phyloP scores from a whole-genome alignment of 2,113 vertebrate species.

The Antennarius striatus region DNA sequence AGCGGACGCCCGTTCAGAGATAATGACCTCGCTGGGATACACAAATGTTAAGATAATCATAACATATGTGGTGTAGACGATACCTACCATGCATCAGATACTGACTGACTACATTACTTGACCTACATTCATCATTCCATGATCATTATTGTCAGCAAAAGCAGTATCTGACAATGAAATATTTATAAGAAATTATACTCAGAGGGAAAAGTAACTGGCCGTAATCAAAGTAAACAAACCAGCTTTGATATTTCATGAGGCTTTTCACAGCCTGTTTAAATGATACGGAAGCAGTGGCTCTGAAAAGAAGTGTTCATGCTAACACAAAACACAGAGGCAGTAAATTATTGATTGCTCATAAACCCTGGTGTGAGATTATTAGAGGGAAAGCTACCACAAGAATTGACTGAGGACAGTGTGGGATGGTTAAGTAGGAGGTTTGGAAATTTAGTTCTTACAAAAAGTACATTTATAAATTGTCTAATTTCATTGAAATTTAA shows the following conservation, averaged over 20 bases:
- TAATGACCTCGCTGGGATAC: conserved; percentile 61
- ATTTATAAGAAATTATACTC: background rate
- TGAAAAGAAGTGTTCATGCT: conserved; percentile 20
- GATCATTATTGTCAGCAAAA: conserved; percentile 6
- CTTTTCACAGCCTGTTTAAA: conserved; percentile 29
- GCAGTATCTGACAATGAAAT: background rate
- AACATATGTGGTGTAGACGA: conserved; percentile 43
- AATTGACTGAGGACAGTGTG: conserved; percentile 4
- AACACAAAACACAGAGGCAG: conserved; percentile 34
- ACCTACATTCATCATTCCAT: background rate
- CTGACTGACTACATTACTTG: conserved; percentile 19
- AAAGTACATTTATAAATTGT: background rate
- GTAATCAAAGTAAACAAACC: conserved; percentile 31
- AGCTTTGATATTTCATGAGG: conserved; percentile 50
- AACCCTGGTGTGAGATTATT: conserved; percentile 18
- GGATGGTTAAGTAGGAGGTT: background rate
- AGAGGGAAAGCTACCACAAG: conserved; percentile 1
- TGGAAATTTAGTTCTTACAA: conserved; percentile 2
- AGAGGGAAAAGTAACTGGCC: conserved; percentile 30
- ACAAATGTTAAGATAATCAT: conserved; percentile 62
- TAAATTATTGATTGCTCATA: conserved; percentile 29
- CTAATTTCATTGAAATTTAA: background rate
- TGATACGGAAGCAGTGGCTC: conserved; percentile 10
- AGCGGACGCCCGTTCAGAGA: conserved; percentile 53
- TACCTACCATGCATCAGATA: conserved; percentile 4